Conservation (phyloP, 2,888 invertebrate species). For the Sepioteuthis lessoniana region DNA sequence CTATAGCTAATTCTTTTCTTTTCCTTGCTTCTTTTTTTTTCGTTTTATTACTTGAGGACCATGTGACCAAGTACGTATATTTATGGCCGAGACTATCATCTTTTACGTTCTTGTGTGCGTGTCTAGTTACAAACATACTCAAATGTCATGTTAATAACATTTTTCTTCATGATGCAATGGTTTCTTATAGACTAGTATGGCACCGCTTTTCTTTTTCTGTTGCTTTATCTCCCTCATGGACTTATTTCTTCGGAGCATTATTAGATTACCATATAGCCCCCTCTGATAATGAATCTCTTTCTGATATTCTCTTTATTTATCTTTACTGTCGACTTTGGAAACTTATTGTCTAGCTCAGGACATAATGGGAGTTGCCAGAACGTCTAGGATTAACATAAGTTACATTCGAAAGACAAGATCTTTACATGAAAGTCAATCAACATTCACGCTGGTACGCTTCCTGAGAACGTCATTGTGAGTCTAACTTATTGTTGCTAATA, state of each 20-base stretch:
- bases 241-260: neutral
- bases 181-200: neutral
- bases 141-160: neutral
- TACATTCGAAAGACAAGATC: neutral
- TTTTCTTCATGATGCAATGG: neutral
- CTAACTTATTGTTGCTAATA: no score
- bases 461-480: no score
- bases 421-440: neutral
- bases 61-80: neutral
- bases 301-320: constrained; percentile 9
- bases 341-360: neutral
- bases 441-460: neutral
- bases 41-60: neutral
- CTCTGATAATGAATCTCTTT: neutral
- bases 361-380: neutral
- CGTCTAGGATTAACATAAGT: neutral
- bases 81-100: neutral
- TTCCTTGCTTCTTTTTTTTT: neutral
- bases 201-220: neutral
- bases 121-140: neutral
- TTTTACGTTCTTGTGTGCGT: neutral
- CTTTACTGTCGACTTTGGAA: neutral
- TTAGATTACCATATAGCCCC: neutral
- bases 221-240: neutral
- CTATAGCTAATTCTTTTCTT: neutral